Evolutionary conservation across 2,888 invertebrate genomes (phyloP).

Genomic region (Vannuccia rotundouncinata): DNA sequence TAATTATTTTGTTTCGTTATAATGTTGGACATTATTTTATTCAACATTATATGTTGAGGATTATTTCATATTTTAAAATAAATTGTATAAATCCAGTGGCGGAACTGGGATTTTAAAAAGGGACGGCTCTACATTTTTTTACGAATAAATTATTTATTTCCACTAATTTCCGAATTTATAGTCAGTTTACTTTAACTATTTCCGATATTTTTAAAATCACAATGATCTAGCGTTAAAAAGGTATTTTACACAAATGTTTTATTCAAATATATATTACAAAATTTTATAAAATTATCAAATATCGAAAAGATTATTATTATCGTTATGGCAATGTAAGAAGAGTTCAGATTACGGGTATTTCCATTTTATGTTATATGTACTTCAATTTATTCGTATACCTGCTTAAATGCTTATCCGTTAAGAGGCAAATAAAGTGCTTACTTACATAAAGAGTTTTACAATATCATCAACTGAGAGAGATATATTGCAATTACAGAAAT

Average conservation of each 20-base stretch:
- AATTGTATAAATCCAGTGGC: too few relatives aligned
- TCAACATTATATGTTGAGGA: too few relatives aligned
- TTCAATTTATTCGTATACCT: slow-evolving; percentile 21
- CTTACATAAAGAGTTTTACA: not conserved
- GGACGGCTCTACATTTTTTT: too few relatives aligned
- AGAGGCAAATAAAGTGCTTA: not conserved
- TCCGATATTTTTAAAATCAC: not conserved
- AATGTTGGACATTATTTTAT: too few relatives aligned
- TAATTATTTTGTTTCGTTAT: too few relatives aligned
- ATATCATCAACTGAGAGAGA: slow-evolving; percentile 19
- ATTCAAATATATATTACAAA: not conserved
- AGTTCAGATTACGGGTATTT: slow-evolving; percentile 15
- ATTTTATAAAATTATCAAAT: not conserved
- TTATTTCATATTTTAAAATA: too few relatives aligned
- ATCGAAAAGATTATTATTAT: not conserved
- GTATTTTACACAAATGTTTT: not conserved
- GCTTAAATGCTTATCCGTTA: not conserved
- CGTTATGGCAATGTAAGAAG: slow-evolving; percentile 4
- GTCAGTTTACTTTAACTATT: not conserved
- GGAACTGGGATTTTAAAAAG: too few relatives aligned
- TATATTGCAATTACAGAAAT: not conserved
- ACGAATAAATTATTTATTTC: too few relatives aligned
- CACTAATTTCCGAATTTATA: too few relatives aligned
- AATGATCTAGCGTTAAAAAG: not conserved
- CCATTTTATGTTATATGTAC: slow-evolving; percentile 6